phyloP scores from a whole-genome alignment of 2,113 vertebrate species.

The Chaetura pelagica region DNA sequence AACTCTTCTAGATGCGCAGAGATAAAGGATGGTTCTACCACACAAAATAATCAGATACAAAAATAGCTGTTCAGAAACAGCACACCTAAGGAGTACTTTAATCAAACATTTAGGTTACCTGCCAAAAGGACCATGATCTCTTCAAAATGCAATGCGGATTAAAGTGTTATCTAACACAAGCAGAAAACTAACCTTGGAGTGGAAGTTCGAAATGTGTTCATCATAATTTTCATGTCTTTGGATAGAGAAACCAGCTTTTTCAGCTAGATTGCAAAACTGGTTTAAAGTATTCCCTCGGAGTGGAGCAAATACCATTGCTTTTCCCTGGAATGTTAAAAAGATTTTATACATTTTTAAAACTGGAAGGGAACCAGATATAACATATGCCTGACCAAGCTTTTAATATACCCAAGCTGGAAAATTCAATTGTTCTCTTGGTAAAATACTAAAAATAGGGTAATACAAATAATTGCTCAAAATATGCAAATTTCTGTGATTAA shows the following conservation, averaged over 20 bases:
- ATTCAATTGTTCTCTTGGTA: constrained; percentile 15
- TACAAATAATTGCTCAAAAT: constrained; percentile 9
- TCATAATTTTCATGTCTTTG: constrained; percentile 95
- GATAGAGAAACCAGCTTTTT: constrained; percentile 87
- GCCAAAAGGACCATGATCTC: constrained; percentile 86
- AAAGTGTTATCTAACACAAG: constrained; percentile 84
- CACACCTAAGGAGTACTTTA: constrained; percentile 83
- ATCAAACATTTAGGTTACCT: constrained; percentile 86
- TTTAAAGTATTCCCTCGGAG: constrained; percentile 90
- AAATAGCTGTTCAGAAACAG: constrained; percentile 80
- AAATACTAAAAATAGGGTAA: neutral
- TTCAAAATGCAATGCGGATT: constrained; percentile 85
- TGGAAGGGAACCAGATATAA: constrained; percentile 55
- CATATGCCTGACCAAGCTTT: constrained; percentile 40
- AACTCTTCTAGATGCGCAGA: constrained; percentile 77
- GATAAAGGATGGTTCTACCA: constrained; percentile 82
- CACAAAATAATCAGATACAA: constrained; percentile 85
- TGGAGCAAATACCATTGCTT: constrained; percentile 93
- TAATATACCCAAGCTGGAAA: constrained; percentile 3
- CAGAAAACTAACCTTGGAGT: constrained; percentile 92
- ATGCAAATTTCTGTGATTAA: constrained; percentile 34
- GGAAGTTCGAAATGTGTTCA: constrained; percentile 92
- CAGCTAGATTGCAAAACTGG: constrained; percentile 92
- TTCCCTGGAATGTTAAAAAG: constrained; percentile 85
- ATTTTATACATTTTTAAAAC: constrained; percentile 73